Base-by-base conservation (phyloP, 2,888 invertebrate genomes). In the Dicroscelio sp. region DNA sequence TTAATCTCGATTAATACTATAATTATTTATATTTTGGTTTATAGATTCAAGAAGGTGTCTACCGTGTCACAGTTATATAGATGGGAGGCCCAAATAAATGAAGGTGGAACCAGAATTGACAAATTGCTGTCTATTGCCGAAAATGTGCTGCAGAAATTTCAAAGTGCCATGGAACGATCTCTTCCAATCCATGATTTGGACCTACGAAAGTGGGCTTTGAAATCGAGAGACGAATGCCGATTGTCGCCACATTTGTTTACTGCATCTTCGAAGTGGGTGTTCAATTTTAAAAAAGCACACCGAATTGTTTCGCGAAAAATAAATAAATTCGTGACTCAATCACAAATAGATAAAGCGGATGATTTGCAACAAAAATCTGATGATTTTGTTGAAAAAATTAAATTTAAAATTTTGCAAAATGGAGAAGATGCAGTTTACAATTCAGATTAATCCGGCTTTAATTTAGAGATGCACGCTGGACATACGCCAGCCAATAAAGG, bases 401-500 rank as follows among this genome's bases (percentile, higher is more conserved):
- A 38, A 14, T 38, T 38, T 8, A 14, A 38, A 38, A 38, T 38
- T 14, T 8, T 12, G 43, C 14, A 8, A 12, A 38, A 12, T 14
- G 43, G 43, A 8, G 43, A 38, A 38, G 43, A 38, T 38, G 10
- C 8, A 38, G 8, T 8, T 38, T 38, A 12, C 14, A 90, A 85
- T 76, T 85, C 76, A 1, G 85, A 87, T 63, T 80, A 87, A 55
- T 75, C 80, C 60, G 86, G 90, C 38, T 90, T 90, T 38, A 76
- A 82, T 63, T 58, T 78, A 1, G 79, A 90, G 38, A 84, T 84
- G 63, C 79, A 76, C 48, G 38, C 78, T 8, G 87, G 84, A 17
- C 71, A 84, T 25, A 84, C 87, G n/a, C 79, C 84, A 17, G 35
- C 38, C 10, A 71, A 35, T n/a, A 83, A 60, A 58, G 82, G 82